Base-by-base conservation (phyloP, 1,140 invertebrate species). In the Galleria mellonella region DNA sequence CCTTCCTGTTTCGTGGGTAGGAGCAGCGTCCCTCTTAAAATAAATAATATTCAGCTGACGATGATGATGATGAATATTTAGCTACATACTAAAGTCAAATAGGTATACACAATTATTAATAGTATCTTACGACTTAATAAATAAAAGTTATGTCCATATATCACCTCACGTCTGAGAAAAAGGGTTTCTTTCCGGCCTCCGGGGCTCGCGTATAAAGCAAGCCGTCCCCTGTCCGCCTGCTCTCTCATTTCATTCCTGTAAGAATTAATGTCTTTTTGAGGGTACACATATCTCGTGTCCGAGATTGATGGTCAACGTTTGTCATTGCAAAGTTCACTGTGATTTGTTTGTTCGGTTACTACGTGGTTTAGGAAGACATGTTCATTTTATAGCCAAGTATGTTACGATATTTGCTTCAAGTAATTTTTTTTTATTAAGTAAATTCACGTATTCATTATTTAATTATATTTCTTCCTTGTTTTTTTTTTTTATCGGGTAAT, bases 111-210 rank as follows among this genome's bases (percentile, higher is more conserved):
- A n/a, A n/a, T n/a, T n/a, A n/a, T n/a, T n/a, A n/a, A n/a, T n/a
- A n/a, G n/a, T n/a, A n/a, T n/a, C n/a, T n/a, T n/a, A n/a, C n/a
- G n/a, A n/a, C n/a, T n/a, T n/a, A n/a, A n/a, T n/a, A n/a, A 2
- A 23, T 23, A 42, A 59, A 59, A 36, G 33, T 27, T 51, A 29
- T 55, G 42, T 63, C 60, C 60, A 63, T 30, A 41, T 29, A 15
- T 31, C 10, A 32, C 1, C 37, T 32, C 33, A 31, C 54, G 38
- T 49, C 38, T 52, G 27, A 49, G 14, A 55, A 70, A 77, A 81
- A 75, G 73, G 76, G 72, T 77, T 79, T 73, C 72, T 72, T 77
- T 63, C 72, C 70, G 72, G 35, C 61, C 52, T 62, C 32, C 47
- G 61, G 39, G 57, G 52, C 52, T 55, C 47, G 38, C 17, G 2